Percentiles rank a stretch among this genome's conserved stretches.
Evolutionary conservation across 1,140 invertebrate species (phyloP).

Genomic region (Zophobas morio): DNA sequence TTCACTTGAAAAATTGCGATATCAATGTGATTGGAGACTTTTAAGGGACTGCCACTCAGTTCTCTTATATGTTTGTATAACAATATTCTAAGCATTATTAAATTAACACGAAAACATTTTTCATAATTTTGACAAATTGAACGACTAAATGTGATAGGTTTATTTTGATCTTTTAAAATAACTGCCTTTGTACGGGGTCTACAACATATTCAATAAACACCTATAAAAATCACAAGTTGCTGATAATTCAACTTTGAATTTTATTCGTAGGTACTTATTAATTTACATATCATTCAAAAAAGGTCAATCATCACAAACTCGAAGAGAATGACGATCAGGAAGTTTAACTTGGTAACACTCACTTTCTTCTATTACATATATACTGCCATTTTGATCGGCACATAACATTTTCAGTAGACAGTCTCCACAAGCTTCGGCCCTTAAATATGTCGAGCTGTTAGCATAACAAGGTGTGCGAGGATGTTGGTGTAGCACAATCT

Average conservation of each 20-base stretch:
- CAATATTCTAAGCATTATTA: slow-evolving; percentile 16
- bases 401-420: slow-evolving; percentile 32
- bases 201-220: too few species aligned
- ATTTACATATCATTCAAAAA: too few species aligned
- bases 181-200: too few species aligned
- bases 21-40: not conserved
- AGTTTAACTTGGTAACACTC: slow-evolving; percentile 31
- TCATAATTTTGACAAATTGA: slow-evolving; percentile 33
- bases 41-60: not conserved
- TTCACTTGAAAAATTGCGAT: not conserved
- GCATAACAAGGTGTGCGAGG: not conserved
- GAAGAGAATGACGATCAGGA: slow-evolving; percentile 9
- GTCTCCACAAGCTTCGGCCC: slow-evolving; percentile 2
- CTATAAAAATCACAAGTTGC: too few species aligned
- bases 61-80: slow-evolving; percentile 7
- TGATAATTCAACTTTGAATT: too few species aligned
- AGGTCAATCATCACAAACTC: not conserved
- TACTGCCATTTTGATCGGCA: slow-evolving; percentile 6
- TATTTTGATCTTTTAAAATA: not conserved
- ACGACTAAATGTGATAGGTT: slow-evolving; percentile 22
- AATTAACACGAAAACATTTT: slow-evolving; percentile 2
- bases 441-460: slow-evolving; percentile 1
- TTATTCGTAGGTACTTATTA: too few species aligned
- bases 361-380: slow-evolving; percentile 20
- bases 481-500: too few species aligned